Evolutionary conservation across 2,113 vertebrate species (phyloP).

Genomic region (Bubo scandiacus): DNA sequence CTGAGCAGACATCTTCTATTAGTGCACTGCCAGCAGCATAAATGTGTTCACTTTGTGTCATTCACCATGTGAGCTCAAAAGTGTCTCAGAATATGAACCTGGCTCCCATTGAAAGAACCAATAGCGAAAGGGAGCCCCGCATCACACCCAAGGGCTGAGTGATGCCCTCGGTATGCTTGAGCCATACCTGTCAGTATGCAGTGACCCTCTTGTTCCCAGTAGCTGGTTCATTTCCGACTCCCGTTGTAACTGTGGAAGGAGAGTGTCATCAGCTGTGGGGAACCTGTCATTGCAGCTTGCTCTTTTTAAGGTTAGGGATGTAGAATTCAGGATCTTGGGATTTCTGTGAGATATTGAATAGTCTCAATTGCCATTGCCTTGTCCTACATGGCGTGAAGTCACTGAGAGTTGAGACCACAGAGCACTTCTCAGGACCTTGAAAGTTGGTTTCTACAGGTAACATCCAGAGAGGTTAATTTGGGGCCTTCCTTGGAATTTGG

Average conservation of each 20-base stretch:
- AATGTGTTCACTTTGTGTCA: background rate
- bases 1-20: background rate
- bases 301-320: background rate
- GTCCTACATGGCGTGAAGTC: background rate
- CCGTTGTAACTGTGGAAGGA: background rate
- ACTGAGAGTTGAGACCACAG: background rate
- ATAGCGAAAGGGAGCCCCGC: background rate
- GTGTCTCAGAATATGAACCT: background rate
- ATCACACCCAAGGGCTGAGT: background rate
- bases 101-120: background rate
- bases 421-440: background rate
- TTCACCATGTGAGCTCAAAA: background rate
- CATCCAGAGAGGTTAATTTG: slow-evolving; percentile 16
- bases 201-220: background rate
- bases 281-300: slow-evolving; percentile 5
- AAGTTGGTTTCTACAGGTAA: background rate
- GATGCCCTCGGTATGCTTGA: background rate
- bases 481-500: background rate
- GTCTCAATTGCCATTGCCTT: background rate
- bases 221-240: background rate
- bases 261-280: slow-evolving; percentile 3
- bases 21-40: slow-evolving; percentile 4
- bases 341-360: background rate
- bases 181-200: background rate
- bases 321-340: background rate